phyloP scores from a whole-genome alignment of 2,113 vertebrate genomes.

The Sinosuthora webbiana region DNA sequence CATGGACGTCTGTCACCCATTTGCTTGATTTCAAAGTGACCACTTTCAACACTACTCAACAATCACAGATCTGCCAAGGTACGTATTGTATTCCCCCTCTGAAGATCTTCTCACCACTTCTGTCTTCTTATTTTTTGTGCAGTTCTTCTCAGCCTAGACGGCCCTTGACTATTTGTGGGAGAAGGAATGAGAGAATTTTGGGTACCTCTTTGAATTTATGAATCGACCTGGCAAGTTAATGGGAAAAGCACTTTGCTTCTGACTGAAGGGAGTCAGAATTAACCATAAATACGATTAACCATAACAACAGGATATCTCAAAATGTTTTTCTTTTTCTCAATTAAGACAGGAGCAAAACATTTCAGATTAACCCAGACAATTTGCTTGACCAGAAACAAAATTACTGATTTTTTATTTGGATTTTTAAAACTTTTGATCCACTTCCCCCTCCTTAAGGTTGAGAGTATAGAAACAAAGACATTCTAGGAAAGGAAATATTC shows the following conservation, averaged over 20 bases:
- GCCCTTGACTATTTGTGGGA: background rate
- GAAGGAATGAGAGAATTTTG: background rate
- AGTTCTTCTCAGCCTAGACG: background rate
- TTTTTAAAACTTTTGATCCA: background rate
- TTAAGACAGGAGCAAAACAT: background rate
- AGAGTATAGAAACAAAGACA: background rate
- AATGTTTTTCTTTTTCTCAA: background rate
- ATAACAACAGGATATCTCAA: background rate
- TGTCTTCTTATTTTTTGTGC: background rate
- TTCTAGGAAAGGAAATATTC: background rate
- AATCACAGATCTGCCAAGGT: background rate
- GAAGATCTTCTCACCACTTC: background rate
- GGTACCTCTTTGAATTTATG: background rate
- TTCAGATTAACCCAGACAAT: background rate
- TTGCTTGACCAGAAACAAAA: background rate
- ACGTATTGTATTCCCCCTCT: background rate
- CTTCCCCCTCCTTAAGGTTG: background rate
- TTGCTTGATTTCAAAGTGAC: background rate
- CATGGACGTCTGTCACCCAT: fast-evolving
- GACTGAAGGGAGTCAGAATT: background rate
- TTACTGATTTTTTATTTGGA: background rate
- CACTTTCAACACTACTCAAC: background rate
- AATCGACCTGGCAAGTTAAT: background rate
- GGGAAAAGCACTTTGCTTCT: background rate
- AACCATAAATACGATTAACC: background rate